phyloP scores from a whole-genome alignment of 2,113 vertebrate genomes.

The Serranochromis macrocephalus region DNA sequence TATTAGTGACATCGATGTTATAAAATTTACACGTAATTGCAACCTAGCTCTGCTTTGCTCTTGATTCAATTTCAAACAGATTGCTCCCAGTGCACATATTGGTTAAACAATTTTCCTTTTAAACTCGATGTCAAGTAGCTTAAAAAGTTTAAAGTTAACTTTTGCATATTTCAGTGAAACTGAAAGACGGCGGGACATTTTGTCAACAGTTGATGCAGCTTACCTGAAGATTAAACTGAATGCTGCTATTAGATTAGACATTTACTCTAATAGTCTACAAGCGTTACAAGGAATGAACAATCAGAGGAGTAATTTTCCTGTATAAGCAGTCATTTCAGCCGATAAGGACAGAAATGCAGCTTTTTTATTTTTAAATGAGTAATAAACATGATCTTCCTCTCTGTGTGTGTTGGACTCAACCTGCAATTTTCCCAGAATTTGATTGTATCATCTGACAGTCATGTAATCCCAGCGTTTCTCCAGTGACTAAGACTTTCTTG shows the following conservation, averaged over 20 bases:
- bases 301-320: background rate
- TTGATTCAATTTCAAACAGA: slow-evolving; percentile 12
- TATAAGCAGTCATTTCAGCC: background rate
- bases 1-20: slow-evolving; percentile 2
- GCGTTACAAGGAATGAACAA: background rate
- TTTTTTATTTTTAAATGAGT: background rate
- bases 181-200: background rate
- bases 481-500: background rate
- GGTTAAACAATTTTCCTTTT: background rate
- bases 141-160: background rate
- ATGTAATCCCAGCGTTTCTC: background rate
- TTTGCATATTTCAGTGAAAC: background rate
- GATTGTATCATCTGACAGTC: background rate
- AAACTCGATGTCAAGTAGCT: background rate
- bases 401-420: background rate
- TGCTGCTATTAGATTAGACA: background rate
- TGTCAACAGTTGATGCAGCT: background rate
- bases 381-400: background rate
- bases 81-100: background rate
- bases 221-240: background rate
- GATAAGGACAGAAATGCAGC: background rate
- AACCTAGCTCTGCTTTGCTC: background rate
- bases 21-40: slow-evolving; percentile 10
- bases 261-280: background rate
- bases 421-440: background rate